A percentile compares a stretch with the other conserved stretches of the same genome.
Evolutionary conservation across 2,113 vertebrate species (phyloP).

Genomic region (Fukomys damarensis): DNA sequence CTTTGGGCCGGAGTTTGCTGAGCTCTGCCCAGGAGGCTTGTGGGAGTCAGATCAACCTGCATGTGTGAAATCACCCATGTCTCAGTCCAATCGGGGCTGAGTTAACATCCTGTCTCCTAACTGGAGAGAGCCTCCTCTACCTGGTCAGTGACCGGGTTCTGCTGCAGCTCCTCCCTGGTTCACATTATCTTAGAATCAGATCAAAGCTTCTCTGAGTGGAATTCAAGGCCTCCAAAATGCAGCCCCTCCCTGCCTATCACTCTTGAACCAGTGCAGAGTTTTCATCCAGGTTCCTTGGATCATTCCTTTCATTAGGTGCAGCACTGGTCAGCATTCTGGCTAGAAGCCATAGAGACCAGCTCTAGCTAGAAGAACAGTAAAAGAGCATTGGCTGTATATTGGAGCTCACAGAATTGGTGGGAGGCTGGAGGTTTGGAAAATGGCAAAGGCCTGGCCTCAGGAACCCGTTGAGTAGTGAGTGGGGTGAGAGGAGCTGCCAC

Average conservation of each 20-base stretch:
- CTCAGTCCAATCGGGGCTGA: neutral
- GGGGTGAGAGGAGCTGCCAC: too few species aligned
- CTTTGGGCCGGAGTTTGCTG: neutral
- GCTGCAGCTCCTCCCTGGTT: neutral
- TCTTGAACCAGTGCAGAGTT: neutral
- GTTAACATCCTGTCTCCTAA: neutral
- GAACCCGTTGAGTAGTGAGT: neutral
- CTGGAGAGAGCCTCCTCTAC: neutral
- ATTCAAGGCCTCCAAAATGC: neutral
- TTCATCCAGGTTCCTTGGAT: neutral
- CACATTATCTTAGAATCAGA: neutral
- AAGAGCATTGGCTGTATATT: neutral
- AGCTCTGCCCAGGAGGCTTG: neutral
- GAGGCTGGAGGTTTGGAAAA: neutral
- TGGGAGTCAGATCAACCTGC: neutral
- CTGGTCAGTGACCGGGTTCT: neutral
- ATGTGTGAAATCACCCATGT: neutral
- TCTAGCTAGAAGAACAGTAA: neutral
- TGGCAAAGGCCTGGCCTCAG: neutral
- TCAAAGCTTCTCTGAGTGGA: neutral
- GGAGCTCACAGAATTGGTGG: neutral
- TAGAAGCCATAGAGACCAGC: conserved; percentile 5
- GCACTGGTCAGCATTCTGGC: neutral
- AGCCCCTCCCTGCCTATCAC: neutral
- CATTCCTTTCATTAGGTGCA: neutral